Evolutionary conservation across 2,113 vertebrate genomes (phyloP).

Genomic region (Daubentonia madagascariensis): DNA sequence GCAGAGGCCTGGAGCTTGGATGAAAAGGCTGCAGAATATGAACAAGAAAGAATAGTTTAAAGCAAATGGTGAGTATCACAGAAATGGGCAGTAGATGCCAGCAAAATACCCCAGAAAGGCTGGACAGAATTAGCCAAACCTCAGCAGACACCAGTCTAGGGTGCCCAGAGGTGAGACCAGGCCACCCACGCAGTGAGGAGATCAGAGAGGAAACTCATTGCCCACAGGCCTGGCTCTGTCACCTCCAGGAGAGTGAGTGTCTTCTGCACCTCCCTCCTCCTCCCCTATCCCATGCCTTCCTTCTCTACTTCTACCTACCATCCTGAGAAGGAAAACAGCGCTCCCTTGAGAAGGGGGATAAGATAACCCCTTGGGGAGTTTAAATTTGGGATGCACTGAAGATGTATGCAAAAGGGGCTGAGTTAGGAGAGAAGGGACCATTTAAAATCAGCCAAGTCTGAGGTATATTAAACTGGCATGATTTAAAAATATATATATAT

Average conservation of each 20-base stretch:
- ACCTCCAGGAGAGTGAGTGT: neutral
- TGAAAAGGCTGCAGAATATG: neutral
- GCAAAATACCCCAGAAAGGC: neutral
- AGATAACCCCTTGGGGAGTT: neutral
- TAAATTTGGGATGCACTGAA: neutral
- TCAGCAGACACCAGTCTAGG: too few species aligned
- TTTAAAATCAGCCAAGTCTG: neutral
- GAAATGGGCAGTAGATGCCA: neutral
- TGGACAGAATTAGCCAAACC: neutral
- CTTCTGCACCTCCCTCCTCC: neutral
- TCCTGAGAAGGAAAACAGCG: neutral
- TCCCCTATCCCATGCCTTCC: neutral
- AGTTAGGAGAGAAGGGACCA: neutral
- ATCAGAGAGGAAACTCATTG: neutral
- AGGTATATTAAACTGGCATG: neutral
- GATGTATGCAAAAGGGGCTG: neutral
- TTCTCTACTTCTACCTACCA: neutral
- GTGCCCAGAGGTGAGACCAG: neutral
- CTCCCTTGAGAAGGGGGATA: neutral
- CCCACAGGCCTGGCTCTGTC: neutral
- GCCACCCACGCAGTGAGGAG: too few species aligned
- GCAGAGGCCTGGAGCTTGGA: neutral
- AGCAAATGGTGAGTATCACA: neutral
- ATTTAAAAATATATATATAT: neutral
- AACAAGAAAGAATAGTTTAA: neutral